Percentiles rank a stretch among this genome's conserved stretches.
Evolutionary conservation across 2,888 invertebrate genomes (phyloP).

Genomic region (Chymomyza caudatula): DNA sequence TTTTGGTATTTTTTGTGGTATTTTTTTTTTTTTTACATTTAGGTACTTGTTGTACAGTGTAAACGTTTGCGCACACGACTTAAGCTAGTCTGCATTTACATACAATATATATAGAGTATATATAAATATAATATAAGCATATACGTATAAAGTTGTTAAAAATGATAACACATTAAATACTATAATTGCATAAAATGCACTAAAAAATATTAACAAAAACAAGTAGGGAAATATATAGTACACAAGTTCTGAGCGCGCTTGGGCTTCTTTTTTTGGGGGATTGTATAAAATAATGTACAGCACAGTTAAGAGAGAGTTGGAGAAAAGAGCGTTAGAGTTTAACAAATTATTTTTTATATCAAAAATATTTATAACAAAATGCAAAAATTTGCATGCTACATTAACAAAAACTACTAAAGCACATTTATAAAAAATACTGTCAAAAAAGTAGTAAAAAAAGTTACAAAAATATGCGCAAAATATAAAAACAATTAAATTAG

Average conservation of each 20-base stretch:
- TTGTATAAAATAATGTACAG: neutral
- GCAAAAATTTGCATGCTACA: constrained; percentile 31
- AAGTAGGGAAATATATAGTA: neutral
- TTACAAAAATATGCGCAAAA: constrained; percentile 24
- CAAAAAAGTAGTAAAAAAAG: constrained; percentile 29
- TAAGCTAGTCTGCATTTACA: constrained; percentile 48
- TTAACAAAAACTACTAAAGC: constrained; percentile 30
- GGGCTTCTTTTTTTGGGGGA: neutral
- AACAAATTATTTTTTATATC: constrained; percentile 16
- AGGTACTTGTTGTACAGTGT: constrained; percentile 43
- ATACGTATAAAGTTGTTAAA: constrained; percentile 21
- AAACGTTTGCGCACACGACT: constrained; percentile 48
- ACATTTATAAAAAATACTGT: constrained; percentile 59
- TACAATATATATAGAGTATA: constrained; percentile 25
- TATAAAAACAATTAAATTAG: constrained; percentile 28
- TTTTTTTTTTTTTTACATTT: constrained; percentile 34
- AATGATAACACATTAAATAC: constrained; percentile 27
- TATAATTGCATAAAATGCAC: too few species aligned
- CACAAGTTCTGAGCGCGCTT: neutral
- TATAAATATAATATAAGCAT: constrained; percentile 1
- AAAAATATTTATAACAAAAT: constrained; percentile 27
- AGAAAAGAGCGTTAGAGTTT: neutral
- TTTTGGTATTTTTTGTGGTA: constrained; percentile 10
- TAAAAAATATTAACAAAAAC: neutral
- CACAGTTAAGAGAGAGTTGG: constrained; percentile 13